Conservation (phyloP, 2,113 vertebrate genomes). For the Myxocyprinus asiaticus region DNA sequence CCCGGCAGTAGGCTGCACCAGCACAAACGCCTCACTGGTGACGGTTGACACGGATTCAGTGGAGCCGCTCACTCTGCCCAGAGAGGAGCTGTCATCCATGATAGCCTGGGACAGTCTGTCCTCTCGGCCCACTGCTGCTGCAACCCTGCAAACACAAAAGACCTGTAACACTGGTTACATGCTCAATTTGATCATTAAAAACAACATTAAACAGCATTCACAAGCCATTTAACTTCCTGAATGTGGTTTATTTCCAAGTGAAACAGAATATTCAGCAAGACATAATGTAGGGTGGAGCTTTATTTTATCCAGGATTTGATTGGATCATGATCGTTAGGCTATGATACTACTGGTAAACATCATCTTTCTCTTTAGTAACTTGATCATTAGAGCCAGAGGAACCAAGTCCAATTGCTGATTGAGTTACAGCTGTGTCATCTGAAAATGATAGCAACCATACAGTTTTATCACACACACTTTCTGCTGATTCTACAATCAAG, state of each 20-base stretch:
- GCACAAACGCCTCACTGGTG: slow-evolving; percentile 92
- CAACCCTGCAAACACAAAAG: slow-evolving; percentile 18
- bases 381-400: no score
- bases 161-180: slow-evolving; percentile 7
- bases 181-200: not conserved
- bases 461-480: not conserved
- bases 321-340: no score
- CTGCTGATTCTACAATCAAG: slow-evolving; percentile 14
- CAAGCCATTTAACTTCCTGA: not conserved
- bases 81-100: slow-evolving; percentile 88
- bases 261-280: not conserved
- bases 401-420: not conserved
- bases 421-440: not conserved
- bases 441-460: slow-evolving; percentile 6
- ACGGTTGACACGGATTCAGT: slow-evolving; percentile 84
- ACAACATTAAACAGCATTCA: not conserved
- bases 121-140: slow-evolving; percentile 37
- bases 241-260: not conserved
- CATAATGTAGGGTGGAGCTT: not conserved
- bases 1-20: slow-evolving; percentile 81
- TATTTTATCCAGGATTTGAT: no score
- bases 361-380: no score
- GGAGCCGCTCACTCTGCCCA: slow-evolving; percentile 82
- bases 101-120: slow-evolving; percentile 68
- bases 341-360: no score